Evolutionary conservation across 2,113 vertebrate species (phyloP).

Genomic region (Callospermophilus lateralis): DNA sequence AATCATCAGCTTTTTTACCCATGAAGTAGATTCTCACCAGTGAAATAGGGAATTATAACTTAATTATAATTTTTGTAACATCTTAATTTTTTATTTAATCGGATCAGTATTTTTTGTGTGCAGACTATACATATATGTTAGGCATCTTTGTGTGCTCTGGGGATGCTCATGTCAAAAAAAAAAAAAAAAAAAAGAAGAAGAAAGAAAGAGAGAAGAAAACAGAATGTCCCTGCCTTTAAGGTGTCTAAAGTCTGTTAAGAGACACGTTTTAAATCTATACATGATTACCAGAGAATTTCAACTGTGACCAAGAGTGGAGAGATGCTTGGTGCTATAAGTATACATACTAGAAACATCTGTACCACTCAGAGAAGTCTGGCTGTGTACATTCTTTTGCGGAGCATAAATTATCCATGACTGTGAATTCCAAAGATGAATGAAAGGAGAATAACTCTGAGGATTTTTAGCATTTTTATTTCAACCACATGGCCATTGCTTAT

Average conservation of each 20-base stretch:
- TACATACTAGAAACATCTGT: not conserved
- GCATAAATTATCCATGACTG: not conserved
- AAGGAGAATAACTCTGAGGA: not conserved
- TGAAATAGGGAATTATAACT: not conserved
- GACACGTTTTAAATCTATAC: not conserved
- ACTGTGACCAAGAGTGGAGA: not conserved
- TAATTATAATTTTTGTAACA: not conserved
- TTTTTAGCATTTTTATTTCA: not conserved
- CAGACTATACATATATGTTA: not conserved
- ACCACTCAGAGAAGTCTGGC: not conserved
- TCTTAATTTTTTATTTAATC: not conserved
- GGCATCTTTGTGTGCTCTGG: not conserved
- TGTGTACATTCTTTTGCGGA: not conserved
- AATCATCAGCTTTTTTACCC: not conserved
- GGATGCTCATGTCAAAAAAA: not conserved
- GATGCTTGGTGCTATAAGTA: not conserved
- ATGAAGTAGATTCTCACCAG: not conserved
- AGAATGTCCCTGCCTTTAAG: fast-evolving
- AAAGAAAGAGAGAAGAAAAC: not conserved
- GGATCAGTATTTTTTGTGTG: not conserved
- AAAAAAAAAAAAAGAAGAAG: not conserved
- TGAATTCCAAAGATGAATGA: not conserved
- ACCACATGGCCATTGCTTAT: not conserved
- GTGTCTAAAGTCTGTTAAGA: not conserved
- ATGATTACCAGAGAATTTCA: not conserved